These are phyloP conservation scores for Trididemnum miniatum DNA, from an alignment of 23 tunicate species.

Conservation along the genomic window DNA sequence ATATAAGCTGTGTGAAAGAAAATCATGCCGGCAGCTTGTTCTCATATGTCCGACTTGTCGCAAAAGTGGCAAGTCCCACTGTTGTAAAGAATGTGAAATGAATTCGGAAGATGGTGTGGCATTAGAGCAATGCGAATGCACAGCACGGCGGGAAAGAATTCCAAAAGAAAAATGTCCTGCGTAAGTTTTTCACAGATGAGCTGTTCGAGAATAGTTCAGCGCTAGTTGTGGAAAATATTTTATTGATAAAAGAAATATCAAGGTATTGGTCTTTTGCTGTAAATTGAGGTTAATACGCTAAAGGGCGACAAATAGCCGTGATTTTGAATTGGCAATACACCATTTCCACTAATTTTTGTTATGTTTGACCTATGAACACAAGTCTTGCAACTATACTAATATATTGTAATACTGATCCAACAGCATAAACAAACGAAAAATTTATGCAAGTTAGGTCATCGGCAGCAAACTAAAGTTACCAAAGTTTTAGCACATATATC, in stretches of 20 bases:
- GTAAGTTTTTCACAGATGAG: neutral
- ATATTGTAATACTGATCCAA: too few relatives aligned
- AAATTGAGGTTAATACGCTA: too few relatives aligned
- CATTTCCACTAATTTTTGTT: too few relatives aligned
- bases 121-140: conserved; percentile 47
- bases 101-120: neutral
- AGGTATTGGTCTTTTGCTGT: too few relatives aligned
- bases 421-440: too few relatives aligned
- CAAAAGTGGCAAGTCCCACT: conserved; percentile 18
- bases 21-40: conserved; percentile 61
- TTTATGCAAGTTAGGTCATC: too few relatives aligned
- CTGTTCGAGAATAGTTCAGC: neutral
- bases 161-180: neutral
- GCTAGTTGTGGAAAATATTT: neutral
- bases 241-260: neutral
- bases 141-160: conserved; percentile 6
- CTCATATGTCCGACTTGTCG: conserved; percentile 53
- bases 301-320: too few relatives aligned
- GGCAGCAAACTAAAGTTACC: too few relatives aligned
- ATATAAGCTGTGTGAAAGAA: conserved; percentile 55
- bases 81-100: conserved; percentile 38
- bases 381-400: too few relatives aligned
- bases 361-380: too few relatives aligned
- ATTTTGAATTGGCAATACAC: too few relatives aligned
- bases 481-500: neutral